Evolutionary conservation across 2,797 vertebrate genomes (phyloP).

Genomic region (Xenopus petersii): DNA sequence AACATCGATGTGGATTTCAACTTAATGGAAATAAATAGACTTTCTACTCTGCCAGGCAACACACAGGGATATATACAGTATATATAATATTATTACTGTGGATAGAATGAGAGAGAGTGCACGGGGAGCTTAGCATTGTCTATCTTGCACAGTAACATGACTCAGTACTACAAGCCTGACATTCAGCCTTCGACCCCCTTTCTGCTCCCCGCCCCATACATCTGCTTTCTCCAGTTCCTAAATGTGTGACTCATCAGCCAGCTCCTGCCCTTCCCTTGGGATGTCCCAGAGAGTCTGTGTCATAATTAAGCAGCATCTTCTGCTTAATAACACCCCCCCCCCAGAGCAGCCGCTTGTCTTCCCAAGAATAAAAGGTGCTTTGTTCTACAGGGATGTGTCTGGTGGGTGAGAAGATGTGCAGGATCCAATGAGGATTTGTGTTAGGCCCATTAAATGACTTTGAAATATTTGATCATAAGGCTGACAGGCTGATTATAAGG

Average conservation of each 20-base stretch:
- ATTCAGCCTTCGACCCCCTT: not conserved
- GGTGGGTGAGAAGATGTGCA: not conserved
- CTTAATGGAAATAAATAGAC: no score
- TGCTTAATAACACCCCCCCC: not conserved
- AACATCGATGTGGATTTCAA: no score
- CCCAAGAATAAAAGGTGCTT: slow-evolving; percentile 13
- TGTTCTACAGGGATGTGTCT: not conserved
- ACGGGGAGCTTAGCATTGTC: slow-evolving; percentile 8
- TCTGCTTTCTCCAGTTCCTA: slow-evolving; percentile 21
- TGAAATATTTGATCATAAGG: no score
- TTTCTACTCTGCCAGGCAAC: no score
- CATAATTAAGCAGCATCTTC: slow-evolving; percentile 5
- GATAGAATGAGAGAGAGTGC: no score
- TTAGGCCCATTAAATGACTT: no score
- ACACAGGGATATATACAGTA: no score
- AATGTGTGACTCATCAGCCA: slow-evolving; percentile 21
- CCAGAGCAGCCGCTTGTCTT: not conserved
- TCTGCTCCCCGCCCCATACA: slow-evolving; percentile 24
- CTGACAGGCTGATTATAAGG: no score
- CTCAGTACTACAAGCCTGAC: slow-evolving; percentile 1
- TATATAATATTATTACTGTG: no score
- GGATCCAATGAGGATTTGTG: not conserved
- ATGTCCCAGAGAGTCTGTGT: not conserved
- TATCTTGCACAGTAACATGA: slow-evolving; percentile 24
- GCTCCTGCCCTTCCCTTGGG: slow-evolving; percentile 5